Conservation (phyloP, 2,888 invertebrate genomes). For the Drosophila antonietae region DNA sequence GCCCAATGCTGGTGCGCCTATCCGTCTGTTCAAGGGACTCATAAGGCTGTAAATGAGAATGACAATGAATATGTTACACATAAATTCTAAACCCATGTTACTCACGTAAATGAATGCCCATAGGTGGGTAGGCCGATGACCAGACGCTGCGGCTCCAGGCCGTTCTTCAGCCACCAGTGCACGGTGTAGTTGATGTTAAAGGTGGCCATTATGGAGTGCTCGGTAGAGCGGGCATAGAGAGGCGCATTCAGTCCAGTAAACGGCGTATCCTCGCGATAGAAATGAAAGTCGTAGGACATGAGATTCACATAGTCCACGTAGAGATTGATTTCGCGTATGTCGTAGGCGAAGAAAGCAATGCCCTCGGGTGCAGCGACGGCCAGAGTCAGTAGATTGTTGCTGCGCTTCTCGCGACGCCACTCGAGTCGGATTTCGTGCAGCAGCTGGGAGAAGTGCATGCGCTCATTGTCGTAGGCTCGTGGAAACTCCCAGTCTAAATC, state of each 20-base stretch:
- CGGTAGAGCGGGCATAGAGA: constrained; percentile 87
- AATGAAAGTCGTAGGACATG: constrained; percentile 97
- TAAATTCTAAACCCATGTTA: too few relatives aligned
- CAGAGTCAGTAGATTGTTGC: constrained; percentile 88
- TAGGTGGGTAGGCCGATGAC: constrained; percentile 95
- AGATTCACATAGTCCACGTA: constrained; percentile 94
- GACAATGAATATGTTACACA: background rate
- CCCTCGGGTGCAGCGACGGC: constrained; percentile 92
- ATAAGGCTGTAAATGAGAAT: constrained; percentile 86
- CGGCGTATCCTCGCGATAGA: constrained; percentile 90
- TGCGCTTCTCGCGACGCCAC: constrained; percentile 86
- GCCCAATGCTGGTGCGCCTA: constrained; percentile 90
- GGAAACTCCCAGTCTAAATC: constrained; percentile 96
- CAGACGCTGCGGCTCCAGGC: constrained; percentile 91
- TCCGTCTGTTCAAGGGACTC: constrained; percentile 88
- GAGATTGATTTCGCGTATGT: constrained; percentile 90
- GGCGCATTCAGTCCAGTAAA: constrained; percentile 95
- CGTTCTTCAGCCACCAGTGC: constrained; percentile 90
- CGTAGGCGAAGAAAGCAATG: constrained; percentile 91
- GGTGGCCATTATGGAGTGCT: constrained; percentile 88
- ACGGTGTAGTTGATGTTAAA: constrained; percentile 93
- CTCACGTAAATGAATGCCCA: constrained; percentile 90
- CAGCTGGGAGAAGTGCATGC: constrained; percentile 90
- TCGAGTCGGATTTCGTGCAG: constrained; percentile 90
- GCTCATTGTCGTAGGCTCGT: constrained; percentile 87